phyloP scores from a whole-genome alignment of 2,888 invertebrate species.

The Beris morrisii region DNA sequence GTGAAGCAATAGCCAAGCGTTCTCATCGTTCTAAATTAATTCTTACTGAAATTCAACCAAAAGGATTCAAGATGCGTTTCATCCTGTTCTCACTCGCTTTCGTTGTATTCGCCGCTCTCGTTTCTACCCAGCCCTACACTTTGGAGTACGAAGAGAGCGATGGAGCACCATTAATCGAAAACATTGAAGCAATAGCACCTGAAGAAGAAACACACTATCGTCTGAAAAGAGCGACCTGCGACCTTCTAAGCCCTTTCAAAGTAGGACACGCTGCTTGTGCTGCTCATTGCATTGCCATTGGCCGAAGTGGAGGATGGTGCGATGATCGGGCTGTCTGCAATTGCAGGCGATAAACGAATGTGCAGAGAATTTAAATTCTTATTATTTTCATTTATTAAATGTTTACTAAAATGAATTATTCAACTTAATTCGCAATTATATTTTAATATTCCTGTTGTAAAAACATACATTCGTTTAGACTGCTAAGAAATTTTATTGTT shows the following conservation, averaged over 20 bases:
- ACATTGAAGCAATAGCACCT: background rate
- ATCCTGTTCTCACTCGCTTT: background rate
- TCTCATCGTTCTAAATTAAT: too few relatives aligned
- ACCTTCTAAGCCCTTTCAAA: conserved; percentile 44
- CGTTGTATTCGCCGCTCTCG: background rate
- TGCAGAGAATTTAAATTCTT: too few relatives aligned
- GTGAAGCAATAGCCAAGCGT: too few relatives aligned
- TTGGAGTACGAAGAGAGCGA: background rate
- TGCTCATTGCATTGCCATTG: conserved; percentile 45
- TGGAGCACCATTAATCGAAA: background rate
- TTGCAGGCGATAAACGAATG: conserved; percentile 39
- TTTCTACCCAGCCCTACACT: background rate
- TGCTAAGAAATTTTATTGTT: too few relatives aligned
- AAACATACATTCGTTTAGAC: too few relatives aligned
- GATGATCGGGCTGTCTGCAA: conserved; percentile 46
- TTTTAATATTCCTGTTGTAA: too few relatives aligned
- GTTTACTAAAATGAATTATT: too few relatives aligned
- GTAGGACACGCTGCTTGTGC: conserved; percentile 50
- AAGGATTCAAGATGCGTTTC: conserved; percentile 11
- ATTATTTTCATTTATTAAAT: too few relatives aligned
- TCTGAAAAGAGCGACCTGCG: conserved; percentile 49
- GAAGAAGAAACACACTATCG: conserved; percentile 30
- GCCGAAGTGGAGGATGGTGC: conserved; percentile 48
- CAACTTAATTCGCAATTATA: too few relatives aligned
- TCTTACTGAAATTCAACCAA: too few relatives aligned